Conservation (phyloP, 2,888 invertebrate species). For the Podotricha telesiphe region DNA sequence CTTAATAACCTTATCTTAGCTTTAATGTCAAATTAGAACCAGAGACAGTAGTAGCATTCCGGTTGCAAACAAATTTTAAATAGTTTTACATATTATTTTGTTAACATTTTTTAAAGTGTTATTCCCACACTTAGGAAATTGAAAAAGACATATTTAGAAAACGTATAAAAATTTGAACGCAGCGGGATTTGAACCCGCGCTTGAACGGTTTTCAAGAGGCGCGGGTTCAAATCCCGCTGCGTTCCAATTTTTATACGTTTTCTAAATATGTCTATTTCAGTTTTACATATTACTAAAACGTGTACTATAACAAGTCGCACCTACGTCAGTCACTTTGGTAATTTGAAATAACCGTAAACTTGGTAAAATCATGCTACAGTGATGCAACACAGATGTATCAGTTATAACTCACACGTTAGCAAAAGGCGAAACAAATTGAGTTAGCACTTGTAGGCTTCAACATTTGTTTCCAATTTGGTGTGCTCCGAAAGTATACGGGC, state of each 20-base stretch:
- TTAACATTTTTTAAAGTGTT: no score
- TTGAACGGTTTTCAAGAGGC: no score
- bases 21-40: background rate
- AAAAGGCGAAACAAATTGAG: conserved; percentile 81
- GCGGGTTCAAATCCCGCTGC: no score
- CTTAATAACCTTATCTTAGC: background rate
- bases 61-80: background rate
- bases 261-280: no score
- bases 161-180: no score
- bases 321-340: conserved; percentile 18
- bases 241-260: no score
- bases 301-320: background rate
- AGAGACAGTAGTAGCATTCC: background rate
- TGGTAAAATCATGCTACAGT: conserved; percentile 47
- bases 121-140: no score
- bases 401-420: conserved; percentile 79
- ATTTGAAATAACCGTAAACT: conserved; percentile 43
- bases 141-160: no score
- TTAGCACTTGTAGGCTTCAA: conserved; percentile 73
- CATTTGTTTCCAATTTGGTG: conserved; percentile 80
- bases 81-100: no score
- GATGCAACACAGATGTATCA: conserved; percentile 58
- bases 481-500: conserved; percentile 73
- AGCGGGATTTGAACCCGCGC: no score
- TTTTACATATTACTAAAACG: background rate